Percentiles rank a stretch among this genome's conserved stretches.
phyloP scores from a whole-genome alignment of 2,888 invertebrate genomes.

The Proisotoma minuta region DNA sequence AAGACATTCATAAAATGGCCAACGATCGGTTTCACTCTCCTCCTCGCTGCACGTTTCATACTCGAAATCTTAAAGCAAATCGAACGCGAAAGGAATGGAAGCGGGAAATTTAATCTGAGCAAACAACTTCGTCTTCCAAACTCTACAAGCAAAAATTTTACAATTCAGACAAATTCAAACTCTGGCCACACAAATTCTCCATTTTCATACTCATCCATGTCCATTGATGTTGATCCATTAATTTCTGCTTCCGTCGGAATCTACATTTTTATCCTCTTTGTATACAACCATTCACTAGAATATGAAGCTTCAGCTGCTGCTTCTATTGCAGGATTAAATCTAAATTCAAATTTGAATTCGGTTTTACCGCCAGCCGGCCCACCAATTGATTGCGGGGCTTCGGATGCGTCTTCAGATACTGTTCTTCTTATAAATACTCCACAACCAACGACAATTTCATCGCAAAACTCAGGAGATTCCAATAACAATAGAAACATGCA shows the following conservation, averaged over 20 bases:
- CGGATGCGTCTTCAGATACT: constrained; percentile 27
- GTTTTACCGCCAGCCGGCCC: not conserved
- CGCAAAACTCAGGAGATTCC: constrained; percentile 18
- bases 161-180: constrained; percentile 28
- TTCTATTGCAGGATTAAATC: not conserved
- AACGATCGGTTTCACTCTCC: constrained; percentile 28
- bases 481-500: constrained; percentile 25
- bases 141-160: no score
- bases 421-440: constrained; percentile 24
- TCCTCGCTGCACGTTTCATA: constrained; percentile 26
- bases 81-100: constrained; percentile 24
- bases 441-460: constrained; percentile 6
- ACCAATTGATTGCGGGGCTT: constrained; percentile 17
- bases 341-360: not conserved
- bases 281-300: constrained; percentile 34
- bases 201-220: constrained; percentile 29
- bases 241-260: constrained; percentile 33
- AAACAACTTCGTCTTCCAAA: not conserved
- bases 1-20: constrained; percentile 31
- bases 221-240: constrained; percentile 26
- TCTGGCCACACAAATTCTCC: constrained; percentile 22
- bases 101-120: not conserved
- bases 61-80: constrained; percentile 26
- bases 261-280: constrained; percentile 31
- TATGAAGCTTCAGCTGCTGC: not conserved